These are phyloP conservation scores for Gerris buenoi DNA, from an alignment of 1,140 invertebrate genomes.

Conservation along the genomic window DNA sequence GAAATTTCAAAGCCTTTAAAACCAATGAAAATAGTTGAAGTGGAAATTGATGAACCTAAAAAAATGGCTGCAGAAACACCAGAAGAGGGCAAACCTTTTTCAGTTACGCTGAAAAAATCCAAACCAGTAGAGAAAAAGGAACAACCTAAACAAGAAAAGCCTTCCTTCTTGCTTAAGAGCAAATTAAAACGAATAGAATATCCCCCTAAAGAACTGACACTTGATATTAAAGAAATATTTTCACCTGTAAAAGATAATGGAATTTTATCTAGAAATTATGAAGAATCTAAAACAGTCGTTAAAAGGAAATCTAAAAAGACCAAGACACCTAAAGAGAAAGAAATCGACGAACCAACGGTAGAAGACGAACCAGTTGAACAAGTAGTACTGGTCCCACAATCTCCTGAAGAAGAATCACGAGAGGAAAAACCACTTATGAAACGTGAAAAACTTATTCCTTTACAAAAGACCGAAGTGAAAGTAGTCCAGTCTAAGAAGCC, in stretches of 20 bases:
- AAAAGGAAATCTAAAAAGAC: slow-evolving; percentile 19
- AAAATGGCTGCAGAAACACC: slow-evolving; percentile 20
- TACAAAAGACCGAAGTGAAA: slow-evolving; percentile 28
- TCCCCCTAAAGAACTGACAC: slow-evolving; percentile 21
- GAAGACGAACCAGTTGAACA: slow-evolving; percentile 16
- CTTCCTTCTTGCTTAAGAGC: slow-evolving; percentile 49
- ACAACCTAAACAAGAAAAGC: slow-evolving; percentile 31
- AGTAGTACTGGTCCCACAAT: slow-evolving; percentile 11
- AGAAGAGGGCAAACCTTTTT: slow-evolving; percentile 29
- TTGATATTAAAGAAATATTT: slow-evolving; percentile 21
- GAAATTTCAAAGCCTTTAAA: slow-evolving; percentile 11
- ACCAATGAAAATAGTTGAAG: background rate
- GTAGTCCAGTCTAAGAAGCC: slow-evolving; percentile 22
- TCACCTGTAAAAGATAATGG: slow-evolving; percentile 23
- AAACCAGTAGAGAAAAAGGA: slow-evolving; percentile 34
- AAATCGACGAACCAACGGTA: slow-evolving; percentile 15
- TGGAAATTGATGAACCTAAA: slow-evolving; percentile 12
- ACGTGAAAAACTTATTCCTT: slow-evolving; percentile 20
- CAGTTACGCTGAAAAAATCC: slow-evolving; percentile 49
- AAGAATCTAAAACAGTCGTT: slow-evolving; percentile 13
- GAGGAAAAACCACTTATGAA: slow-evolving; percentile 19
- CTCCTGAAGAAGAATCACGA: slow-evolving; percentile 7
- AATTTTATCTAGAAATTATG: slow-evolving; percentile 26
- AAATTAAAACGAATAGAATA: slow-evolving; percentile 36
- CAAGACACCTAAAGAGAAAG: slow-evolving; percentile 10